These are phyloP conservation scores for Brachionus rotundiformis DNA, from an alignment of 1,140 invertebrate genomes.

Conservation along the genomic window DNA sequence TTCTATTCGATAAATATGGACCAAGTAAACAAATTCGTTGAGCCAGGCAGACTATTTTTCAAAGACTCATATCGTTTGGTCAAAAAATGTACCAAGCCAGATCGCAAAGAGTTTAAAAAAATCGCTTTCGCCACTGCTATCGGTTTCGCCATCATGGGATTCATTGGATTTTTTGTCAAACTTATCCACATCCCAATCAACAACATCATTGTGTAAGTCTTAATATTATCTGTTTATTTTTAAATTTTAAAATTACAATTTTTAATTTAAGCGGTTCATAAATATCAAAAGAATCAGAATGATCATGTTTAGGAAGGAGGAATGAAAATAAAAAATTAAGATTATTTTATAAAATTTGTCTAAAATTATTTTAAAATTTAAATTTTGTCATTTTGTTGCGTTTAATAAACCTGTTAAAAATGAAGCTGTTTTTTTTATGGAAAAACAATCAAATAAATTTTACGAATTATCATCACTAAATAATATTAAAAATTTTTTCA, in stretches of 20 bases:
- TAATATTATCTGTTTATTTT: neutral
- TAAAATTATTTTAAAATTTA: neutral
- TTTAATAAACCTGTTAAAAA: conserved; percentile 3
- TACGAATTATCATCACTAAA: no score
- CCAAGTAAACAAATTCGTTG: conserved; percentile 89
- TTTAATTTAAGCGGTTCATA: conserved; percentile 41
- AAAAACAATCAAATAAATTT: no score
- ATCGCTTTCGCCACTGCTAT: conserved; percentile 99
- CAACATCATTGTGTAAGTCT: conserved; percentile 85
- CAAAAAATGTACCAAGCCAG: conserved; percentile 98
- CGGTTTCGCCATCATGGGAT: conserved; percentile 99
- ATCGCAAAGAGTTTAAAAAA: conserved; percentile 99
- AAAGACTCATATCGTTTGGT: conserved; percentile 93
- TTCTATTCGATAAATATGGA: conserved; percentile 73
- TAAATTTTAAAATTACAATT: neutral
- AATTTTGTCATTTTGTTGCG: conserved; percentile 11
- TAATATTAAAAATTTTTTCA: no score
- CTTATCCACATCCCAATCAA: conserved; percentile 99
- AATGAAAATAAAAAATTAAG: neutral
- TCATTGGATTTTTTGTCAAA: conserved; percentile 99
- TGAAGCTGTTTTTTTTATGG: neutral
- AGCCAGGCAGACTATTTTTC: conserved; percentile 90
- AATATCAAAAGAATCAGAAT: neutral
- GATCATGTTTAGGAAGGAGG: neutral
- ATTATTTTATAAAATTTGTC: neutral